These are phyloP conservation scores for Drosophila meridiana DNA, from an alignment of 2,888 invertebrate species.

Conservation along the genomic window DNA sequence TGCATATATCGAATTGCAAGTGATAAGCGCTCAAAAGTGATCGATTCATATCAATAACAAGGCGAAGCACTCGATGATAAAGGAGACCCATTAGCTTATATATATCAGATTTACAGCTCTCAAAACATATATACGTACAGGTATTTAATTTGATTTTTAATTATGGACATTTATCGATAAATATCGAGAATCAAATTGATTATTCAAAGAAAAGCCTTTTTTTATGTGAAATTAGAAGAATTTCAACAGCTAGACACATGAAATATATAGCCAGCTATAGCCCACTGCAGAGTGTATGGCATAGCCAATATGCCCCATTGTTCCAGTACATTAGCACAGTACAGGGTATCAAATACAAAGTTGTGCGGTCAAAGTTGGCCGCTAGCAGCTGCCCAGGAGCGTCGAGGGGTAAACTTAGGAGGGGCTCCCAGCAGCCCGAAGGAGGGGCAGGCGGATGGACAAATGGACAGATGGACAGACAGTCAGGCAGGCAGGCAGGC, in stretches of 20 bases:
- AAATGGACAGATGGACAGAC: not conserved
- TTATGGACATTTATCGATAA: not conserved
- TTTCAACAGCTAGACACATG: not conserved
- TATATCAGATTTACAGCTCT: not conserved
- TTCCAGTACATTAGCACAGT: not conserved
- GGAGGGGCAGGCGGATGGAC: not conserved
- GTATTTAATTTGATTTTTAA: too few relatives aligned
- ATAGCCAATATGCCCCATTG: too few relatives aligned
- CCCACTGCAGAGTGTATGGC: not conserved
- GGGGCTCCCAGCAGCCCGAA: not conserved
- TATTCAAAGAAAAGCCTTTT: accelerated
- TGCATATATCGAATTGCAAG: not conserved
- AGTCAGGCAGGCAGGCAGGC: not conserved
- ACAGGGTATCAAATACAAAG: conserved; percentile 3
- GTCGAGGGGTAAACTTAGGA: not conserved
- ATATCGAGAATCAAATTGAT: not conserved
- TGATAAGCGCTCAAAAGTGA: not conserved
- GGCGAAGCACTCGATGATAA: too few relatives aligned
- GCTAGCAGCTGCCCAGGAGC: conserved; percentile 33
- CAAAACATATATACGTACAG: not conserved
- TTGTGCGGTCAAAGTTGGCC: conserved; percentile 72
- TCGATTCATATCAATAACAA: not conserved
- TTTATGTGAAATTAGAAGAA: not conserved
- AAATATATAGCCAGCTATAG: not conserved
- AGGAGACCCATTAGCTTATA: not conserved